Evolutionary conservation across 2,888 invertebrate species (phyloP), one percentile per base, ranked within the genome.

Genomic region (Aphodius sticticus): DNA sequence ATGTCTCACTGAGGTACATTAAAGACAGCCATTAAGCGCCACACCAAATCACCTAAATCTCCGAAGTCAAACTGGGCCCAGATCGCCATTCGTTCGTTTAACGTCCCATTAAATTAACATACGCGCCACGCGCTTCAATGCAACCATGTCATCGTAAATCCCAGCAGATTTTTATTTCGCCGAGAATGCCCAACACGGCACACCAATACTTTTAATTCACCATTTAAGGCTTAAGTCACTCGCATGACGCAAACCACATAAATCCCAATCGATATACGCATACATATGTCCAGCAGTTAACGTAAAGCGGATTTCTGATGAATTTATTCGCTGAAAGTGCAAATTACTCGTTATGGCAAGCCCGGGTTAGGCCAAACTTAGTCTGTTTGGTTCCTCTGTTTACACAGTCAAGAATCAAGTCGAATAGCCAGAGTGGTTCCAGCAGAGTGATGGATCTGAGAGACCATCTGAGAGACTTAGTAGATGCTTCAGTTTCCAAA

Each of bases 1-100:
- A 53, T 53, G 53, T 53, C 53, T 53, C 53, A 53, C 53, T 53
- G 53, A 53, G 53, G 53, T 53, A 53, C 53, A 53, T 53, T 53
- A 53, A 53, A 53, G 53, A 53, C 53, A 53, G 53, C 53, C 53
- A 53, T 53, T 53, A 53, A 53, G 53, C 53, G 53, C 53, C 53
- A 53, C 53, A 53, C 53, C 53, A 53, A 53, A 53, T 53, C 53
- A 53, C 53, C 53, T 53, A 53, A 53, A 53, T 53, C 53, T 53
- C 53, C 53, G 53, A 53, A 53, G 53, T 53, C 53, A 53, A 53
- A 53, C 53, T 12, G 53, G 53, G 53, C 53, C 53, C 53, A 53
- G 53, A 53, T 53, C 53, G 53, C 53, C 53, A 53, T 53, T 53
- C 53, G 53, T 53, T 53, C 9, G 53, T 53, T 53, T 53, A 2